Base-by-base conservation (phyloP, 2,113 vertebrate genomes). In the Percopsis transmontana region DNA sequence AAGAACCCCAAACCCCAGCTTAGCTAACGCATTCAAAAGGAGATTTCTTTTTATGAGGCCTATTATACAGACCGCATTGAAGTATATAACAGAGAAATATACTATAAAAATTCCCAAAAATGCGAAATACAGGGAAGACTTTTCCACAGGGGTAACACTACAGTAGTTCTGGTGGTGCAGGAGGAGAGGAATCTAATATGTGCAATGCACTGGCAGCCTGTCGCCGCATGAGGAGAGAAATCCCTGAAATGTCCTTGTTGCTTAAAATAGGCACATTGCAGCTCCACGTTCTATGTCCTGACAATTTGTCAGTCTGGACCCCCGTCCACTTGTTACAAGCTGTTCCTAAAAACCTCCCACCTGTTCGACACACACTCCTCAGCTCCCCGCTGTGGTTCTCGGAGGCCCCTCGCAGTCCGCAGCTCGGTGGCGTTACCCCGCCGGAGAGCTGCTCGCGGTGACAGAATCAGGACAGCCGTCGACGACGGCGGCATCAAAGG, bases 391-490 rank as follows among this genome's bases (percentile, higher is more conserved):
- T 14, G 51, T n/a, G 54, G 59, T 48, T 59, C 74, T 58, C 70
- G 64, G 13, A 48, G 65, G 72, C 48, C 57, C 57, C 38, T 64
- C 51, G 70, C 66, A 62, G 63, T 73, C 47, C 63, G 50, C 24
- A 10, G 68, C 70, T 60, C 20, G 10, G 41, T 54, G 53, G 74
- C 66, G 66, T 63, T 57, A 70, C 27, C 51, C 73, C 77, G 76
- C 77, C 83, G 83, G 67, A 27, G 57, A 69, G 63, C 66, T 59
- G 53, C 79, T 64, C 13, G 58, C 52, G 65, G 70, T 87, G 89
- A 89, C 89, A 88, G 89, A 88, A 89, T 89, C 70, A 65, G 89
- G 86, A 77, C 87, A 80, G 67, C 68, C 47, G 5, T 68, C 2
- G 9, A 62, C 9, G 52, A 83, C 78, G 74, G 66, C 47, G 19